Percentiles rank a stretch among this genome's conserved stretches.
Conservation (phyloP, 1,140 invertebrate genomes). For the Caenorhabditis elegans region DNA sequence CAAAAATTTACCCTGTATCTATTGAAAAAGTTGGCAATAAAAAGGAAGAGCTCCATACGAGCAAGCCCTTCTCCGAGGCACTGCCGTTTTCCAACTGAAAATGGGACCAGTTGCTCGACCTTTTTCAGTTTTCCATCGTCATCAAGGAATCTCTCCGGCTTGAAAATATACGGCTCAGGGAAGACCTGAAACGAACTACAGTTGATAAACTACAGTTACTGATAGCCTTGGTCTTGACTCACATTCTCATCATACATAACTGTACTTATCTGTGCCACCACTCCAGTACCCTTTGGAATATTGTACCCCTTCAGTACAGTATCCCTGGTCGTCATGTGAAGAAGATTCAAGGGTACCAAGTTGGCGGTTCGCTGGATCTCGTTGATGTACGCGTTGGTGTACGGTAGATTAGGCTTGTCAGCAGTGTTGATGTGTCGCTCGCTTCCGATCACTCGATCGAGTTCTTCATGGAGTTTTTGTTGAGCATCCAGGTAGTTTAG, state of each 20-base stretch:
- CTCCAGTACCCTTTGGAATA: constrained; percentile 9
- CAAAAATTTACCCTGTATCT: constrained; percentile 72
- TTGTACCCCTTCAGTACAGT: constrained; percentile 76
- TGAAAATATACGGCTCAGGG: constrained; percentile 81
- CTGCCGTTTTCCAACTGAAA: constrained; percentile 82
- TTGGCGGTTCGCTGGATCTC: constrained; percentile 41
- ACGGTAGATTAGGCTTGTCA: constrained; percentile 39
- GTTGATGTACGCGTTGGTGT: constrained; percentile 34
- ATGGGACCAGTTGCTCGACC: constrained; percentile 85
- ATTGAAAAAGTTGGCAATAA: constrained; percentile 81
- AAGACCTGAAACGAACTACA: constrained; percentile 71
- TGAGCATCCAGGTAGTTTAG: constrained; percentile 49
- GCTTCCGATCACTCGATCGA: constrained; percentile 46
- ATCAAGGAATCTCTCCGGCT: constrained; percentile 79
- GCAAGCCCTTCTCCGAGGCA: constrained; percentile 85
- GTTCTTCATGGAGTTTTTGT: constrained; percentile 49
- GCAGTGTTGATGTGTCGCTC: constrained; percentile 20
- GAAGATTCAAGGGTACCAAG: constrained; percentile 44
- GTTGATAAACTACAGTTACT: not conserved
- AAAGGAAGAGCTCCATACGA: constrained; percentile 82
- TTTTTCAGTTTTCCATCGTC: constrained; percentile 76
- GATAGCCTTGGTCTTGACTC: no score
- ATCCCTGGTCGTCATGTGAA: constrained; percentile 68
- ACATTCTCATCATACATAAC: constrained; percentile 13
- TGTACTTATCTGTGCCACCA: not conserved